A percentile compares a stretch with the other conserved stretches of the same genome.
These are phyloP conservation scores for Cirrhinus molitorella DNA, from an alignment of 2,797 vertebrate species.

Conservation along the genomic window DNA sequence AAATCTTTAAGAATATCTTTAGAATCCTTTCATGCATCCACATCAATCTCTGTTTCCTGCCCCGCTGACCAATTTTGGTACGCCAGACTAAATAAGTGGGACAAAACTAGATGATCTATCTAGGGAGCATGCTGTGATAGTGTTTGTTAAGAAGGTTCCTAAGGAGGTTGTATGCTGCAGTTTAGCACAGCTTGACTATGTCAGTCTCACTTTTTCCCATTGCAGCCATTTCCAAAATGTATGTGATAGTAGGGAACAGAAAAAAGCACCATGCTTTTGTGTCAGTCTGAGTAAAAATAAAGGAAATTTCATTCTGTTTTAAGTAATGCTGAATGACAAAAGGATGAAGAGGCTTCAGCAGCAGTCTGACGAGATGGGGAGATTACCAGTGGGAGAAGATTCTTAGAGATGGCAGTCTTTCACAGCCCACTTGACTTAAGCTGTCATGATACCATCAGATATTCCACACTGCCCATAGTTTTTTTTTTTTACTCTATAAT, in stretches of 20 bases:
- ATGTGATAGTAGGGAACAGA: slow-evolving; percentile 26
- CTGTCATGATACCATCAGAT: slow-evolving; percentile 60
- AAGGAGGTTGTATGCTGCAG: slow-evolving; percentile 30
- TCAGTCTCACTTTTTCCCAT: slow-evolving; percentile 23
- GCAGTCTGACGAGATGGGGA: slow-evolving; percentile 56
- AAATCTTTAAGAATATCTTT: slow-evolving; percentile 7
- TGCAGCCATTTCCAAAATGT: slow-evolving; percentile 24
- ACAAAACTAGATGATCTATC: slow-evolving; percentile 47
- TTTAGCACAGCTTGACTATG: slow-evolving; percentile 52
- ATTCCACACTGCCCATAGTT: slow-evolving; percentile 51
- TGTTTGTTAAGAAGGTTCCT: slow-evolving; percentile 31
- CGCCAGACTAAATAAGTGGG: slow-evolving; percentile 49
- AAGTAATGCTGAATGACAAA: slow-evolving; percentile 58
- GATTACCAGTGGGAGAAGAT: slow-evolving; percentile 58
- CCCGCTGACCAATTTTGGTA: slow-evolving; percentile 36
- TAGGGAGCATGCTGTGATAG: slow-evolving; percentile 35
- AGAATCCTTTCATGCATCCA: slow-evolving; percentile 24
- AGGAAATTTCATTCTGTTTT: slow-evolving; percentile 51
- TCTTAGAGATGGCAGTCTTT: slow-evolving; percentile 61
- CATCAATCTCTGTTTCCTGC: slow-evolving; percentile 32
- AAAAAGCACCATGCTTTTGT: slow-evolving; percentile 39
- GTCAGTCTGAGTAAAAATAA: slow-evolving; percentile 44
- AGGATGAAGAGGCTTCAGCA: slow-evolving; percentile 50
- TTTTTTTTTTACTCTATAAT: slow-evolving; percentile 41
- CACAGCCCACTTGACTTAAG: slow-evolving; percentile 65